Evolutionary conservation across 1,140 invertebrate genomes (phyloP), one percentile per base, ranked within the genome.

Genomic region (Rhopalosiphum padi): DNA sequence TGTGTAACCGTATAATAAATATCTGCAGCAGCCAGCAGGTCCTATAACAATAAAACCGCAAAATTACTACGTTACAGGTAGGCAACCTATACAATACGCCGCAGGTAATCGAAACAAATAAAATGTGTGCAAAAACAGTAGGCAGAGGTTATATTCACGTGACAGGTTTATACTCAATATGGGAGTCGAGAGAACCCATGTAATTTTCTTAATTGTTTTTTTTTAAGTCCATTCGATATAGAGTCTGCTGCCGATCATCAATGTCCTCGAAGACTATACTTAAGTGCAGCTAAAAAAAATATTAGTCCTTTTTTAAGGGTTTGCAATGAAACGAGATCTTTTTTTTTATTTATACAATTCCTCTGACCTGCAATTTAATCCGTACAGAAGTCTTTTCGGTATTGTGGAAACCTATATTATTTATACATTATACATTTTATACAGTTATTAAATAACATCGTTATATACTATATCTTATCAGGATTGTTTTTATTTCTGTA

Each of bases 61-160:
- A 82, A 48, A 82, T 25, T 68, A 60, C 53, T n/a, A 68, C 46
- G 18, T 0, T n/a, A 43, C 90, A 77, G 90, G 48, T 37, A 35
- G 25, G 60, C 22, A 77, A 43, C 37, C 21, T 9, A 48, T 21
- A 35, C 21, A 37, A 92, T 83, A 35, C 46, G 68, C 37, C 53
- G 37, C 89, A 60, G 89, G 53, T 68, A 60, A 90, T 83, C 51
- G 68, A 82, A 92, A 77, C 90, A 30, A 7, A 51, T 48, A 82
- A 46, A 48, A 83, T 35, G 90, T 92, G 90, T 92, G 90, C 90
- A 41, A 83, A 91, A 92, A 92, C 90, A 83, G 90, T 82, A 92
- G 90, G 90, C 51, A 37, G 21, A 18, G 43, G 68, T 60, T 60
- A 25, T 41, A 25, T 23, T 35, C n/a, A 23, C 30, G 21, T 82